phyloP scores from a whole-genome alignment of 2,888 invertebrate genomes.

The Napeogenes inachia region DNA sequence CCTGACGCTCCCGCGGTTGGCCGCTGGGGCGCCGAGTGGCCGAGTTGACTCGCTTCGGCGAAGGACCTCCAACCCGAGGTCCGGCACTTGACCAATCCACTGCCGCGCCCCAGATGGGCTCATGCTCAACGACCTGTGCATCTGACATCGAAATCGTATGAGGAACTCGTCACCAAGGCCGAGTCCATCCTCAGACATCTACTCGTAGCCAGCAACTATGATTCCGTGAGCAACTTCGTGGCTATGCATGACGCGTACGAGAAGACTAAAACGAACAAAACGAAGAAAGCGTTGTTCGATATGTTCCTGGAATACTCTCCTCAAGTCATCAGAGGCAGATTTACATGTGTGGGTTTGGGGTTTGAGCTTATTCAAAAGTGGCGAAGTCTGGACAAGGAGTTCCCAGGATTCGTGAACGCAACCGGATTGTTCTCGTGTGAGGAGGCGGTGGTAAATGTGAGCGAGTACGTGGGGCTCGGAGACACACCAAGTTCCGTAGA shows the following conservation, averaged over 20 bases:
- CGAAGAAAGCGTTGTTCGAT: slow-evolving; percentile 78
- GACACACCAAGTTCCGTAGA: slow-evolving; percentile 77
- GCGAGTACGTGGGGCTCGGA: slow-evolving; percentile 76
- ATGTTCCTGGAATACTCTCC: slow-evolving; percentile 88
- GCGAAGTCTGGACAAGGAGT: slow-evolving; percentile 75
- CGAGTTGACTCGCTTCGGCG: slow-evolving; percentile 94
- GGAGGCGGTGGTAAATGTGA: slow-evolving; percentile 83
- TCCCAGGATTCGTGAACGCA: slow-evolving; percentile 81
- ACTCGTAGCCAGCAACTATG: slow-evolving; percentile 91
- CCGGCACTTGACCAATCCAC: slow-evolving; percentile 50
- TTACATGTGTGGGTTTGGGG: slow-evolving; percentile 93
- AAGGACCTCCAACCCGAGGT: slow-evolving; percentile 45
- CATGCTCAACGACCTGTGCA: slow-evolving; percentile 44
- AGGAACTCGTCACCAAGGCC: slow-evolving; percentile 86
- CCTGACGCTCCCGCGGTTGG: slow-evolving; percentile 85
- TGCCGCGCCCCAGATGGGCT: slow-evolving; percentile 61
- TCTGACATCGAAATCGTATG: slow-evolving; percentile 79
- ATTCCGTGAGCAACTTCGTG: slow-evolving; percentile 91
- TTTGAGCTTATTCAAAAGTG: slow-evolving; percentile 85
- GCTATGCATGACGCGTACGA: slow-evolving; percentile 81
- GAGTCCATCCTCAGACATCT: slow-evolving; percentile 88
- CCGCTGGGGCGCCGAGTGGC: slow-evolving; percentile 96
- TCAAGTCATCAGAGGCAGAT: slow-evolving; percentile 85
- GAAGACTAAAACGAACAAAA: slow-evolving; percentile 77
- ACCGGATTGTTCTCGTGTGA: slow-evolving; percentile 87